These are phyloP conservation scores for Sicus ferrugineus DNA, from an alignment of 2,888 invertebrate genomes.

Conservation along the genomic window DNA sequence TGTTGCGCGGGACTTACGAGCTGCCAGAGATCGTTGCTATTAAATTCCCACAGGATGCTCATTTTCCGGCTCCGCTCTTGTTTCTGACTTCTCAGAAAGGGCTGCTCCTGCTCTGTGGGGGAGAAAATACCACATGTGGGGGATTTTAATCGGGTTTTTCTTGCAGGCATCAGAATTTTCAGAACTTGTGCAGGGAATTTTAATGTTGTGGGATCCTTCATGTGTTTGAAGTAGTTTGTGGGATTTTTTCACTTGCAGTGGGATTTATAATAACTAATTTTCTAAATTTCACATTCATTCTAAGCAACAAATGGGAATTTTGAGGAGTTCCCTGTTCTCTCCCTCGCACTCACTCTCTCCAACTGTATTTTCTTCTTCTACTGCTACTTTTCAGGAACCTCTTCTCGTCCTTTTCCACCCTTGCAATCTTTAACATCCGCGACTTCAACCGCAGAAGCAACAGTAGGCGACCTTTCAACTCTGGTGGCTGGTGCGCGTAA, in stretches of 20 bases:
- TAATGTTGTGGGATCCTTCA: too few species aligned
- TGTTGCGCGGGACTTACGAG: constrained; percentile 25
- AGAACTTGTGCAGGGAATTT: too few species aligned
- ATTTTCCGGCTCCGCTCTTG: constrained; percentile 14
- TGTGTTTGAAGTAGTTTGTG: too few species aligned
- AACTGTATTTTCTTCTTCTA: not conserved
- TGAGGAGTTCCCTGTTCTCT: too few species aligned
- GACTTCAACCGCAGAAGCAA: not conserved
- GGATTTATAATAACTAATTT: too few species aligned
- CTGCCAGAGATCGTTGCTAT: constrained; percentile 35
- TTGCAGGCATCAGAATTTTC: too few species aligned
- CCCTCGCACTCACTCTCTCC: not conserved
- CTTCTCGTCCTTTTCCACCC: not conserved
- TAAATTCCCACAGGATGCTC: constrained; percentile 34
- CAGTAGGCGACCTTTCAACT: not conserved
- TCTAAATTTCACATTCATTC: too few species aligned
- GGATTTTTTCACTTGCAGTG: too few species aligned
- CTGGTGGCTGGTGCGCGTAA: not conserved
- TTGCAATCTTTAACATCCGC: not conserved
- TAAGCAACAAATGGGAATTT: too few species aligned
- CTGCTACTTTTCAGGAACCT: not conserved
- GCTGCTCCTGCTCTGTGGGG: too few species aligned
- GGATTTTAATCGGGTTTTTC: too few species aligned
- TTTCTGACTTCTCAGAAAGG: not conserved
- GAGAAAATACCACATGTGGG: too few species aligned